Evolutionary conservation across 1,140 invertebrate genomes (phyloP), one percentile per base, ranked within the genome.

Genomic region (Drosophila azteca): DNA sequence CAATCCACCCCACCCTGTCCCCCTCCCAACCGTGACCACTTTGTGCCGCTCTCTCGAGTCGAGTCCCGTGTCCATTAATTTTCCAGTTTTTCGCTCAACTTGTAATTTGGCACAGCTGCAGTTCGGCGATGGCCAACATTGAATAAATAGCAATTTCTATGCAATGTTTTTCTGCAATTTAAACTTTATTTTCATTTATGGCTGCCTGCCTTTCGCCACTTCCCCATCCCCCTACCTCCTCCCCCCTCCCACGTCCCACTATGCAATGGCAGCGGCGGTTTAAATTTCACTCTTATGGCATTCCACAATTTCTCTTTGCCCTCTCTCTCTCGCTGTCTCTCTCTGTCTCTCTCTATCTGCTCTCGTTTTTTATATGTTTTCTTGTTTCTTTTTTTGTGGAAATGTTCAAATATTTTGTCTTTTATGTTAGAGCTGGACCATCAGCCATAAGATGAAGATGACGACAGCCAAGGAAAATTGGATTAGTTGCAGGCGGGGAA

Each of bases 181-280:
- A 65, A 87, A 76, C 82, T 87, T 74, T 84, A 85, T 84, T 84
- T 85, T 87, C 81, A 84, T 87, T 77, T 77, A 77, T 81, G 60
- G 55, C 46, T 58, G 49, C 49, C 17, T 51, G 31, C 31, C 31
- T 9, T 3, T 8, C 9, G 31, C 35, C 35, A 13, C 35, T 39
- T 13, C 35, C 13, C n/a, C n/a, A n/a, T n/a, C n/a, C n/a, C n/a
- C n/a, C n/a, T n/a, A n/a, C n/a, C n/a, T n/a, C n/a, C n/a, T n/a
- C n/a, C n/a, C n/a, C n/a, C n/a, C n/a, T 13, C 35, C 13, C 20
- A n/a, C 41, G 41, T 9, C 22, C 57, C 57, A n/a, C 24, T 4
- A 26, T 26, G 24, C 24, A 20, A 8, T 1, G 17, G 17, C 17
- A 1, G 17, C 17, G 17, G 17, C 17, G 58, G 44, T 61, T 79